Evolutionary conservation across 1,140 invertebrate genomes (phyloP).

Genomic region (Drosophila grimshawi): DNA sequence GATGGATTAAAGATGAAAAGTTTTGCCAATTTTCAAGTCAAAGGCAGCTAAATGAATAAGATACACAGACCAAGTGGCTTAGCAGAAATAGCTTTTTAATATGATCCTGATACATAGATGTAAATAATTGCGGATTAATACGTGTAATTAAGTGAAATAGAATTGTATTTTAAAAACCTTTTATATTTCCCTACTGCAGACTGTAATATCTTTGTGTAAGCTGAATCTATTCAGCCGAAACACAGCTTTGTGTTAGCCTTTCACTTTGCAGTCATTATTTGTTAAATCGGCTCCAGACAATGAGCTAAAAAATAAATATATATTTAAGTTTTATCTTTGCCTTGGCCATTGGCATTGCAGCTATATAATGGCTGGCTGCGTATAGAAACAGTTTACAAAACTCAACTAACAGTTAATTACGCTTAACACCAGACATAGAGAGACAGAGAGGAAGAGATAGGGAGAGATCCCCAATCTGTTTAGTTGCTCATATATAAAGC

Average conservation of each 20-base stretch:
- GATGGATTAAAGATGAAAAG: constrained; percentile 8
- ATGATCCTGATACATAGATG: no score
- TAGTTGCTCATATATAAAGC: constrained; percentile 13
- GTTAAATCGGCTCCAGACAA: background rate
- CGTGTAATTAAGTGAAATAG: no score
- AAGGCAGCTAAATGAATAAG: background rate
- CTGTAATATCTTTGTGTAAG: no score
- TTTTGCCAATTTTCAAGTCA: background rate
- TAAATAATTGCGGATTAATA: no score
- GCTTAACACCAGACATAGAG: constrained; percentile 44
- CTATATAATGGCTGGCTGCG: constrained; percentile 36
- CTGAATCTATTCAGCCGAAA: background rate
- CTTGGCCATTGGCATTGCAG: constrained; percentile 45
- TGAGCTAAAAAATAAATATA: constrained; percentile 8
- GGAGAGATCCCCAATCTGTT: background rate
- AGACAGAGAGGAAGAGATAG: background rate
- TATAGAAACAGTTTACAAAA: constrained; percentile 54
- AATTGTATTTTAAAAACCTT: no score
- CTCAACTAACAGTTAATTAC: constrained; percentile 74
- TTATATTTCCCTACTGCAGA: no score
- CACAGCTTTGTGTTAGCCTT: background rate
- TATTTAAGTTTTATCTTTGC: constrained; percentile 22
- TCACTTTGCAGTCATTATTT: background rate
- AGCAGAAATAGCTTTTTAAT: no score
- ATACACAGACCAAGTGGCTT: no score